Evolutionary conservation across 2,113 vertebrate genomes (phyloP).

Genomic region (Natator depressus): DNA sequence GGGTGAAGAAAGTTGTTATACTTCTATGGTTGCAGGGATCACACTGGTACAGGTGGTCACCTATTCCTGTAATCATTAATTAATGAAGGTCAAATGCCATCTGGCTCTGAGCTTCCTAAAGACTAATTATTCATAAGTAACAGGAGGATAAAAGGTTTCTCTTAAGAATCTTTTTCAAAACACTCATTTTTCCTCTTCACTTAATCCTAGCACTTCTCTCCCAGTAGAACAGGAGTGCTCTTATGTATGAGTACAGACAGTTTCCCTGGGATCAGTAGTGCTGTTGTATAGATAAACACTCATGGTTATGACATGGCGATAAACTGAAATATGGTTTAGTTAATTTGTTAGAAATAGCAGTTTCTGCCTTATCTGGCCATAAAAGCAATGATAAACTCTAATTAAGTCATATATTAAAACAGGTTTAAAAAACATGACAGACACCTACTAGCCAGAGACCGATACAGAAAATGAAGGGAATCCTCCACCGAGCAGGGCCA

Average conservation of each 20-base stretch:
- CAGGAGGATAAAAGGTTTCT: neutral
- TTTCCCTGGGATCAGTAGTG: neutral
- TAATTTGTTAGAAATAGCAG: neutral
- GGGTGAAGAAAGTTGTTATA: neutral
- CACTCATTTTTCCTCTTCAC: neutral
- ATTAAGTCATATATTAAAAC: neutral
- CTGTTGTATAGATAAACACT: neutral
- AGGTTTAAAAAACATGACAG: neutral
- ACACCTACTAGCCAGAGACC: neutral
- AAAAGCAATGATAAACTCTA: neutral
- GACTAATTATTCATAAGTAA: neutral
- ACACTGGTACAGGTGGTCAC: neutral
- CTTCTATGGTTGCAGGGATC: neutral
- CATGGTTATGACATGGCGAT: neutral
- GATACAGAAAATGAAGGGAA: neutral
- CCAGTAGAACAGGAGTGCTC: neutral
- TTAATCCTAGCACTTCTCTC: neutral
- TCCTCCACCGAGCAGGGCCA: neutral
- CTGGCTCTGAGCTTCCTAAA: neutral
- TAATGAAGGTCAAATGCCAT: neutral
- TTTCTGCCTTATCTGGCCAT: neutral
- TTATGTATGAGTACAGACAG: neutral
- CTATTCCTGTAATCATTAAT: neutral
- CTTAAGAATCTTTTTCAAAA: neutral
- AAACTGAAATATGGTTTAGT: neutral